Conservation (phyloP, 2,113 vertebrate species). For the Clarias macrocephalus region DNA sequence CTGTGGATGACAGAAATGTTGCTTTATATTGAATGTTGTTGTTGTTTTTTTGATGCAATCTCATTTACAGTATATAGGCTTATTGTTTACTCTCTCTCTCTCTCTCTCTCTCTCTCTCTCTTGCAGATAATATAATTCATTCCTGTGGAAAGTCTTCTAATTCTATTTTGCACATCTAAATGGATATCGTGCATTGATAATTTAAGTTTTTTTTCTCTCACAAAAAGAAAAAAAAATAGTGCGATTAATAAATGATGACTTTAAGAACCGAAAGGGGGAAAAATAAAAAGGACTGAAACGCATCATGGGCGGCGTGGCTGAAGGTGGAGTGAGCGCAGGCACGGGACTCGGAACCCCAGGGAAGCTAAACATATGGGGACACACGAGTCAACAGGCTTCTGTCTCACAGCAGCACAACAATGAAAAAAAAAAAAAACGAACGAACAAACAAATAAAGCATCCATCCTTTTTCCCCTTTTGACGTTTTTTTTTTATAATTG, state of each 20-base stretch:
- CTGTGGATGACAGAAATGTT: neutral
- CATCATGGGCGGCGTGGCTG: conserved; percentile 49
- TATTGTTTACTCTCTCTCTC: neutral
- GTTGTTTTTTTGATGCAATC: neutral
- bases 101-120: neutral
- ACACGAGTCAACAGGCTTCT: conserved; percentile 48
- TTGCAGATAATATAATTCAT: conserved; percentile 67
- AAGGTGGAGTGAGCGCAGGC: conserved; percentile 58
- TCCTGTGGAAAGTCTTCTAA: conserved; percentile 69
- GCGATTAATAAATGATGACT: conserved; percentile 62
- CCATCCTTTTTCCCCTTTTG: neutral
- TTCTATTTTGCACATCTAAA: conserved; percentile 79
- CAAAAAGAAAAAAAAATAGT: conserved; percentile 63
- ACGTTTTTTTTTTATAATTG: conserved; percentile 15
- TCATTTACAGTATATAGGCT: neutral
- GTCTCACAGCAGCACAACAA: conserved; percentile 53
- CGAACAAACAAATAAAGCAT: neutral
- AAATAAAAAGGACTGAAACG: neutral
- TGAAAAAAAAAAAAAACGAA: neutral
- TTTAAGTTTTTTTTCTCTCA: conserved; percentile 68
- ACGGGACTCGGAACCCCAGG: conserved; percentile 56
- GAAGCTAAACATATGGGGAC: conserved; percentile 57
- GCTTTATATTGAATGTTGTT: neutral
- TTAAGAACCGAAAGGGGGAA: conserved; percentile 29
- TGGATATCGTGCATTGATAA: conserved; percentile 78